Base-by-base conservation (phyloP, 1,140 invertebrate genomes). In the Lasioglossum baleicum region DNA sequence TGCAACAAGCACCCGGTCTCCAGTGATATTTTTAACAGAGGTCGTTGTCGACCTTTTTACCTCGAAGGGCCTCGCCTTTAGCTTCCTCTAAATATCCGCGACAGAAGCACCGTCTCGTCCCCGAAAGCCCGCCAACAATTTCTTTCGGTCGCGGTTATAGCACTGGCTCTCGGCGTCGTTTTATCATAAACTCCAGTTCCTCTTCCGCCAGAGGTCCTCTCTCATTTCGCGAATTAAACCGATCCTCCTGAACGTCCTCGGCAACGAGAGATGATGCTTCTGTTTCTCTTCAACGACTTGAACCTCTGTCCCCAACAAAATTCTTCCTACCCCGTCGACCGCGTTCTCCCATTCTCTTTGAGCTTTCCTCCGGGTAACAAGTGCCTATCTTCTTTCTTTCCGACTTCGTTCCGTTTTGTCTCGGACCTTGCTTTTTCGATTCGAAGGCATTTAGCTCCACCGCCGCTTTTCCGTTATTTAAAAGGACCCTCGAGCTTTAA, bases 1-100 rank as follows among this genome's bases (percentile, higher is more conserved):
- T 79, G 79, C 53, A 26, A 74, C 81, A 56, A 77, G 79, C 70
- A 72, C 15, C 35, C 68, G 53, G 77, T 71, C 81, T 73, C 66
- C 20, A 56, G 72, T 60, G 73, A 75, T 85, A 82, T 77, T 85
- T 85, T 85, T 69, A 83, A 75, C 81, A 69, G 58, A 75, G 61
- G 26, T 68, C 66, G 71, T 75, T 65, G 65, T 67, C 77, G 71
- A 75, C 81, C 67, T 69, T 83, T 81, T 80, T 44, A 80, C 81
- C n/a, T 44, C 68, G 70, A 83, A 72, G 73, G 67, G 56, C 60
- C 56, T 75, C 67, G 44, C 44, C 51, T 53, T 53, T 40, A n/a
- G 51, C 60, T 77, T 67, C 77, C 66, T 77, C 67, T 70, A 77
- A 81, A 70, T 81, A 76, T 77, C 44, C 61, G 22, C 48, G 42